phyloP scores from a whole-genome alignment of 2,797 vertebrate species.

The Clamator glandarius region DNA sequence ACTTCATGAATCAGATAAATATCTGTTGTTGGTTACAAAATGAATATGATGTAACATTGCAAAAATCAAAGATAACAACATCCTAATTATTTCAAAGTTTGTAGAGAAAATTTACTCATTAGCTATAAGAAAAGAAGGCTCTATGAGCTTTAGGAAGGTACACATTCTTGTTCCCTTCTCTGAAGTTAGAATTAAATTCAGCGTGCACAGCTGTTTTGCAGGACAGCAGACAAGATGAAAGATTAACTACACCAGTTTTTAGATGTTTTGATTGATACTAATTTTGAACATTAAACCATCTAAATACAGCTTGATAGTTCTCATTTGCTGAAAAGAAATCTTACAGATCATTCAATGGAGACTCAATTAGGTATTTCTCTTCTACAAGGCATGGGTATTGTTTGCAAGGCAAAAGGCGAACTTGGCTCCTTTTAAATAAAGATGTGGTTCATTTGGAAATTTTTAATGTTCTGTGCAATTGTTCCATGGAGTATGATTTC shows the following conservation, averaged over 20 bases:
- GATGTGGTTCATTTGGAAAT: not conserved
- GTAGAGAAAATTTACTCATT: not conserved
- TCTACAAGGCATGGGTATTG: not conserved
- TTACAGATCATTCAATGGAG: accelerated
- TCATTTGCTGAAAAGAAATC: not conserved
- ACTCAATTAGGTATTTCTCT: not conserved
- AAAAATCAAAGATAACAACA: not conserved
- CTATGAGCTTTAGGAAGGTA: not conserved
- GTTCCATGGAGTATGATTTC: not conserved
- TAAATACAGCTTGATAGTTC: not conserved
- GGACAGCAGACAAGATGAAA: not conserved
- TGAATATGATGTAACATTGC: not conserved
- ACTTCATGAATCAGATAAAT: not conserved
- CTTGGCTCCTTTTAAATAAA: not conserved
- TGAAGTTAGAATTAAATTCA: not conserved
- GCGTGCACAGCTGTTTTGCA: not conserved
- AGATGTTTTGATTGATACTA: slow-evolving; percentile 70
- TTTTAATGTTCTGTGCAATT: not conserved
- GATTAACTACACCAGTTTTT: slow-evolving; percentile 28
- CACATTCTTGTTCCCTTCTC: not conserved
- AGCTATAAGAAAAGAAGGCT: not conserved
- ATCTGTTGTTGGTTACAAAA: not conserved
- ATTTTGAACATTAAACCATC: not conserved
- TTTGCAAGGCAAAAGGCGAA: not conserved
- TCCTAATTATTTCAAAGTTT: not conserved